phyloP scores from a whole-genome alignment of 23 tunicate genomes.

The Clavelina lepadiformis region DNA sequence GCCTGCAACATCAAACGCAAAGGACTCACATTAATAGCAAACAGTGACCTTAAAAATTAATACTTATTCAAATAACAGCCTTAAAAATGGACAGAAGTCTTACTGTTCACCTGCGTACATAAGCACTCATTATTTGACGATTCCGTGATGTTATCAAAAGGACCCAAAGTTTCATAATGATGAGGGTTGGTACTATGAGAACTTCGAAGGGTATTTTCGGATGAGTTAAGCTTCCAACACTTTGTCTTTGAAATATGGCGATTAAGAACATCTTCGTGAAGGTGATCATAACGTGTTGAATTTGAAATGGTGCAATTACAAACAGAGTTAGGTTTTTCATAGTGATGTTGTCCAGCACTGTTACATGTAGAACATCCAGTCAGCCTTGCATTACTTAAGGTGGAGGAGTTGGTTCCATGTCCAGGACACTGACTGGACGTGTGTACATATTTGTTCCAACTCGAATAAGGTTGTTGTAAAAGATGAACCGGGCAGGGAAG shows the following conservation, averaged over 20 bases:
- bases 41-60: too few relatives aligned
- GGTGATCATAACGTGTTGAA: slow-evolving; percentile 68
- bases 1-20: too few relatives aligned
- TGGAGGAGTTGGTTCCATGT: not conserved
- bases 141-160: too few relatives aligned
- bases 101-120: too few relatives aligned
- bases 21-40: too few relatives aligned
- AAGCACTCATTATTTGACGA: too few relatives aligned
- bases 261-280: slow-evolving; percentile 36
- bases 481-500: not conserved
- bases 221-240: slow-evolving; percentile 16
- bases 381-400: too few relatives aligned
- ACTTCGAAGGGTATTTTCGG: slow-evolving; percentile 11
- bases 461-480: not conserved
- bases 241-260: not conserved
- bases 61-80: too few relatives aligned
- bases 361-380: not conserved
- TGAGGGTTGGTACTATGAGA: slow-evolving; percentile 18
- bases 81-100: too few relatives aligned
- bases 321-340: slow-evolving; percentile 57
- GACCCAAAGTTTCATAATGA: slow-evolving; percentile 73
- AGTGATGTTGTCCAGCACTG: slow-evolving; percentile 24
- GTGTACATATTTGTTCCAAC: not conserved
- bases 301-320: slow-evolving; percentile 28
- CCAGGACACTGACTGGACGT: not conserved